phyloP scores from a whole-genome alignment of 2,113 vertebrate genomes.

The Corythoichthys haematopterus region DNA sequence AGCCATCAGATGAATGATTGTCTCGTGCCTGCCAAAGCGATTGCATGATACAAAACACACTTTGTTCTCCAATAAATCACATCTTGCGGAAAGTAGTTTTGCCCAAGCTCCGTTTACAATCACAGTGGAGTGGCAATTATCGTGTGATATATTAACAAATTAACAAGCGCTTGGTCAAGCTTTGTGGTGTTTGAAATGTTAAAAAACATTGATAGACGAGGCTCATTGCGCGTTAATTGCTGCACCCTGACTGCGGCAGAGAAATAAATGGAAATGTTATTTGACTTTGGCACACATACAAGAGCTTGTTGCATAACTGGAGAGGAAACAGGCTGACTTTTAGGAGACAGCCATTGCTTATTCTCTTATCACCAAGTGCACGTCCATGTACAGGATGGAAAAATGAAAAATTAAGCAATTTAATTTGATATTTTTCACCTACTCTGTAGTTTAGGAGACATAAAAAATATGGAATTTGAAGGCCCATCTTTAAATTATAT shows the following conservation, averaged over 20 bases:
- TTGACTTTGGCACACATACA: conserved; percentile 31
- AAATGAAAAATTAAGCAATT: conserved; percentile 6
- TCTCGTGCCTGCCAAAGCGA: conserved; percentile 20
- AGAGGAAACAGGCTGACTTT: conserved; percentile 22
- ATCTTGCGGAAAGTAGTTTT: conserved; percentile 16
- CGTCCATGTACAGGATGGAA: conserved; percentile 8
- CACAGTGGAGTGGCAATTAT: conserved; percentile 32
- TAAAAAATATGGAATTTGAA: no score
- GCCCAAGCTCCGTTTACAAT: conserved; percentile 24
- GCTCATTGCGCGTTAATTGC: conserved; percentile 35
- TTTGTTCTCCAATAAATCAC: conserved; percentile 32
- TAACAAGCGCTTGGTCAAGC: conserved; percentile 32
- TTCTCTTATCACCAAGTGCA: conserved; percentile 30
- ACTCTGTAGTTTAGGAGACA: no score
- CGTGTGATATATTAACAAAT: conserved; percentile 41
- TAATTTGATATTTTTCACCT: no score
- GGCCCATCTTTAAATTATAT: no score
- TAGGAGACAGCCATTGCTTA: conserved; percentile 21
- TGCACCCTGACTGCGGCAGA: conserved; percentile 18
- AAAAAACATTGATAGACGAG: conserved; percentile 42
- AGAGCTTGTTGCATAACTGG: conserved; percentile 12
- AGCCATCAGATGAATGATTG: conserved; percentile 33
- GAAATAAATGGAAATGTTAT: conserved; percentile 44
- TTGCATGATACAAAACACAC: conserved; percentile 2
- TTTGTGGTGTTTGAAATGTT: conserved; percentile 14